Evolutionary conservation across 2,797 vertebrate genomes (phyloP).

Genomic region (Sitta carolinensis): DNA sequence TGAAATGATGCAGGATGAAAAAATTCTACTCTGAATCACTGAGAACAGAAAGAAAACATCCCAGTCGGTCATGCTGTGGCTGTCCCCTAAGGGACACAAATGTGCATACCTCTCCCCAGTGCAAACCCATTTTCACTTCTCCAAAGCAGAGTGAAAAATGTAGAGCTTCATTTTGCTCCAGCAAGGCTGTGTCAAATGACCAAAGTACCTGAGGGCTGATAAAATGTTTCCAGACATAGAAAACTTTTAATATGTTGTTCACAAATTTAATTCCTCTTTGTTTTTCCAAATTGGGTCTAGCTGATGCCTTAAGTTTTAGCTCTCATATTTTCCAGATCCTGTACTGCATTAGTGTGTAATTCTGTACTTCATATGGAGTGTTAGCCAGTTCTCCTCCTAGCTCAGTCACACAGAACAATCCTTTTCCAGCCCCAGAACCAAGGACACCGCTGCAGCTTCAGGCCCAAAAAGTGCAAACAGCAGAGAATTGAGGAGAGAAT

Average conservation of each 20-base stretch:
- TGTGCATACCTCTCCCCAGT: fast-evolving
- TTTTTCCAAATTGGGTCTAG: neutral
- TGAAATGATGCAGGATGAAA: neutral
- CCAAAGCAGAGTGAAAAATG: neutral
- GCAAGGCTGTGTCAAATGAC: neutral
- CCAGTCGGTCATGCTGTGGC: too few species aligned
- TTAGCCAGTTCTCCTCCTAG: neutral
- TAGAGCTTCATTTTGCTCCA: neutral
- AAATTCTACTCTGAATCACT: neutral
- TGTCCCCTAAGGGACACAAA: neutral
- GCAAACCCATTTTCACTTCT: neutral
- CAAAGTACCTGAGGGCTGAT: neutral
- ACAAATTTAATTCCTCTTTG: neutral
- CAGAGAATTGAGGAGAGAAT: neutral
- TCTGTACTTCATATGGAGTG: neutral
- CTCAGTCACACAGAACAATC: neutral
- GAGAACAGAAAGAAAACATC: neutral
- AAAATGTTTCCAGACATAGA: neutral
- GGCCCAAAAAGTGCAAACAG: neutral
- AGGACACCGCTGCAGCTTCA: neutral
- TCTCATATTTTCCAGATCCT: neutral
- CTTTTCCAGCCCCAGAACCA: neutral
- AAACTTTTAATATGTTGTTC: neutral
- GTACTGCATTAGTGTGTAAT: neutral
- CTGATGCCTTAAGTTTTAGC: neutral